Evolutionary conservation across 2,797 vertebrate species (phyloP), one percentile per base, ranked within the genome.

Genomic region (Neostethus bicornis): DNA sequence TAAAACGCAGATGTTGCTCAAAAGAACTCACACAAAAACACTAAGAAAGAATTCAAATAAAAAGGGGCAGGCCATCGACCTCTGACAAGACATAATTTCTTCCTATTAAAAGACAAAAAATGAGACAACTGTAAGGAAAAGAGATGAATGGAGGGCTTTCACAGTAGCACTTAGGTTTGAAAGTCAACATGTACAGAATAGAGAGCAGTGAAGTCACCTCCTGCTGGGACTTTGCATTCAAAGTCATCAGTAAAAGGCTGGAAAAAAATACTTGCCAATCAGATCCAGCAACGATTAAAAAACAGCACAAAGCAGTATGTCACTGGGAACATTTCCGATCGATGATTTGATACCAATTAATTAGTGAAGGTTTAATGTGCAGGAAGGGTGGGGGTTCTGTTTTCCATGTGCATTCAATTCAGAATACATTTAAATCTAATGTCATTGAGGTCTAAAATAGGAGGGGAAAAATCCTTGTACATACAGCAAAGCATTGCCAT

Each of bases 1-100:
- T 80, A 90, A 88, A 87, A 84, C 85, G 85, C 90, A 92, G 90
- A 92, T 92, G 92, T 91, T 79, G 59, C 73, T 86, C 80, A 66
- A 85, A 92, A 92, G 90, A 86, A 82, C 72, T 66, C 47, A 47
- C 55, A 59, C 85, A 79, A 73, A 89, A 77, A 53, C 32, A n/a
- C 26, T 67, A 57, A 78, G 80, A 61, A 61, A 56, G 73, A 63
- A 75, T 81, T 65, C 43, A 75, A 86, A 77, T 21, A 12, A 28
- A 79, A 73, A 75, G 68, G 58, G 78, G 74, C 79, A 84, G 83
- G 66, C 73, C 84, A 79, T 83, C 66, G 72, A 86, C 81, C 86
- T 80, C 76, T 59, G 58, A 88, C 78, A 85, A 87, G 86, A 80
- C 66, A 50, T 70, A 76, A 80, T 79, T 77, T 81, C 73, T 56